Conservation (phyloP, 2,113 vertebrate genomes). For the Copsychus sechellarum region DNA sequence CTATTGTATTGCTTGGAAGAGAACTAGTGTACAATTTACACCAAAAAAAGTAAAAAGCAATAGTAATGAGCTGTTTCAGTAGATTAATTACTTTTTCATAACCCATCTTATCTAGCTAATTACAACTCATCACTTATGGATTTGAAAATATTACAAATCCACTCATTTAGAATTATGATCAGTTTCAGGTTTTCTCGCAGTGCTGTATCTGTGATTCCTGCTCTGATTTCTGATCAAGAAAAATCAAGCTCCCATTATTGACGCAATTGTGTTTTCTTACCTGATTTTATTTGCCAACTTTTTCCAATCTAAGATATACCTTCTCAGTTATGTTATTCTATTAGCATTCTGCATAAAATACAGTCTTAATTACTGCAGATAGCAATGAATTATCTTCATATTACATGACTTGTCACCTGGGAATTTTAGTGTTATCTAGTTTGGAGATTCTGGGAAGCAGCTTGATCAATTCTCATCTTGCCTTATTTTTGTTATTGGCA, state of each 20-base stretch:
- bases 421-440: slow-evolving; percentile 55
- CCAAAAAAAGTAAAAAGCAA: background rate
- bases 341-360: slow-evolving; percentile 44
- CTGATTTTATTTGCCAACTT: background rate
- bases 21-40: background rate
- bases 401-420: slow-evolving; percentile 26
- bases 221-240: background rate
- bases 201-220: background rate
- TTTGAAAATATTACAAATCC: background rate
- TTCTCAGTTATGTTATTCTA: background rate
- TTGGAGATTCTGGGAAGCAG: slow-evolving; percentile 44
- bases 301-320: slow-evolving; percentile 26
- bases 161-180: background rate
- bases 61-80: background rate
- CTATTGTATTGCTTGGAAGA: background rate
- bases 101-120: background rate
- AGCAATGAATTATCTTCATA: slow-evolving; percentile 57
- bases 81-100: background rate
- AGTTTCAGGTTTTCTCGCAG: background rate
- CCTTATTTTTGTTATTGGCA: slow-evolving; percentile 22
- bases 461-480: slow-evolving; percentile 8
- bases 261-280: background rate
- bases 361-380: slow-evolving; percentile 32
- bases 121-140: background rate
- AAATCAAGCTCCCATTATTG: background rate